Evolutionary conservation across 1,140 invertebrate species (phyloP).

Genomic region (Myzus persicae): DNA sequence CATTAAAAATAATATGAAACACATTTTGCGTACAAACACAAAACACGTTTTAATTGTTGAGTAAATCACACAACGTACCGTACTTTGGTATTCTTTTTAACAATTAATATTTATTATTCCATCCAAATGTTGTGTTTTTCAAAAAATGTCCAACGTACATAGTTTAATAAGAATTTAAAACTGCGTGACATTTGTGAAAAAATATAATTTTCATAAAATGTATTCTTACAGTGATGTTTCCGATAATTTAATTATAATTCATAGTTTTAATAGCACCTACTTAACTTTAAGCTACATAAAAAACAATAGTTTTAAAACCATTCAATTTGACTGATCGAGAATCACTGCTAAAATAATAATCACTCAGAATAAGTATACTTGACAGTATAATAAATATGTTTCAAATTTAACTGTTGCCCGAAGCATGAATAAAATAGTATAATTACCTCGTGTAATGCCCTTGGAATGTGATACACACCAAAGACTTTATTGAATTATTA

Average conservation of each 20-base stretch:
- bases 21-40: not conserved
- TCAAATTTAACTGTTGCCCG: not conserved
- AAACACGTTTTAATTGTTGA: not conserved
- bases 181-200: not conserved
- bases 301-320: not conserved
- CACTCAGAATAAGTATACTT: not conserved
- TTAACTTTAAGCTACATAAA: too few relatives aligned
- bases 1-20: not conserved
- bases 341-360: not conserved
- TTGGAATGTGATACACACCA: not conserved
- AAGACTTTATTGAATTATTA: not conserved
- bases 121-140: not conserved
- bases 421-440: not conserved
- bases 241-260: too few relatives aligned
- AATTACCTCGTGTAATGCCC: conserved; percentile 3
- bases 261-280: too few relatives aligned
- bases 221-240: not conserved
- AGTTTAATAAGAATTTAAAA: too few relatives aligned
- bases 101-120: not conserved
- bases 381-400: not conserved
- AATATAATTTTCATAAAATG: not conserved
- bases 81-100: not conserved
- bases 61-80: not conserved
- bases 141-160: not conserved
- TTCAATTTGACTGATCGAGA: not conserved